Base-by-base conservation (phyloP, 92 coral and sea anemone species). In the Actinernus sp. region DNA sequence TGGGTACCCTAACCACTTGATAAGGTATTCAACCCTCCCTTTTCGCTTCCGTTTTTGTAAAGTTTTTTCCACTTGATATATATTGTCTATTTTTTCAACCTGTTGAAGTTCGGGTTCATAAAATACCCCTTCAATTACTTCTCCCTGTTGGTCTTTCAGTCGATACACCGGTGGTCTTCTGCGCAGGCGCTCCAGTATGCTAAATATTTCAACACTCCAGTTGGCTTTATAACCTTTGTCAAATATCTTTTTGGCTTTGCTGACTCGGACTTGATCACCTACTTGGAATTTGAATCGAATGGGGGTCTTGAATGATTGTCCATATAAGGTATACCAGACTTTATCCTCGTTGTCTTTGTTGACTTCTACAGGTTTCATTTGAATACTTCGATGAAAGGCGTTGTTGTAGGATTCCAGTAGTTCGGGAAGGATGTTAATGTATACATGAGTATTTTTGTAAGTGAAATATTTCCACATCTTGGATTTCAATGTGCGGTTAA, bases 311-410 rank as follows among this genome's bases (percentile, higher is more conserved):
- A 45, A 3, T 9, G 55, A 5, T 19, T 58, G 33, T 0, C 75
- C 84, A 49, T 77, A 77, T 48, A 77, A 50, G 0, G 68, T 77
- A 17, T 66, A 19, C 84, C 84, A 74, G 2, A 77, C 84, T 6
- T 30, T 21, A 10, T 36, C 50, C 45, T 77, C 84, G 18, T 77
- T 77, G 44, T 41, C 34, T 3, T 65, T 37, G 26, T 60, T 67
- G 19, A 66, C 76, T 26, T 65, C 64, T 2, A 16, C 24, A 18
- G 76, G 76, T 46, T 77, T 39, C 76, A 77, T 56, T 22, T 32
- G 11, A 9, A 77, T 66, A 52, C 76, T 77, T 5, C 84, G 76
- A 25, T 77, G 84, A 22, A 40, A 65, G 6, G 61, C 57, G 60
- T 65, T 39, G 48, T 77, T 77, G 53, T 77, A 77, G 2, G 84